Evolutionary conservation across 2,797 vertebrate genomes (phyloP).

Genomic region (Alcedo atthis): DNA sequence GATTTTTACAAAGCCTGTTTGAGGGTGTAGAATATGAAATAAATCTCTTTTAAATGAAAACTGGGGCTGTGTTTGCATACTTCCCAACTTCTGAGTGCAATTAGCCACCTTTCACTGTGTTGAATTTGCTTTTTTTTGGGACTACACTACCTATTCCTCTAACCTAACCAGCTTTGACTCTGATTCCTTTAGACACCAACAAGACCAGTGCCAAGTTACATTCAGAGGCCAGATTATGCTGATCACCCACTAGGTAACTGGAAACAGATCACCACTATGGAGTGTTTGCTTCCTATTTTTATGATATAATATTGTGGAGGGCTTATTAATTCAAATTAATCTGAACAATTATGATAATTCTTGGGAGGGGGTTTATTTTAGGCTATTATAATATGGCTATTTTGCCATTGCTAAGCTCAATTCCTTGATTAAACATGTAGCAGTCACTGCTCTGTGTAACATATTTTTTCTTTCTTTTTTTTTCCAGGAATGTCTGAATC

Average conservation of each 20-base stretch:
- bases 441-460: not conserved
- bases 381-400: not conserved
- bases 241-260: slow-evolving; percentile 96
- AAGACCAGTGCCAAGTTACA: slow-evolving; percentile 91
- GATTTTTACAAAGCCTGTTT: not conserved
- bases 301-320: not conserved
- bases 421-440: not conserved
- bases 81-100: not conserved
- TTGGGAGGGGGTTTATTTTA: not conserved
- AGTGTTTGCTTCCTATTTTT: not conserved
- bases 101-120: not conserved
- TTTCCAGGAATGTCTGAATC: slow-evolving; percentile 94
- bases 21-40: not conserved
- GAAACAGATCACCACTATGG: not conserved
- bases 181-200: slow-evolving; percentile 87
- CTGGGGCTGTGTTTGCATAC: not conserved
- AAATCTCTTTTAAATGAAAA: not conserved
- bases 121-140: not conserved
- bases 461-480: not conserved
- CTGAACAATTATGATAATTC: not conserved
- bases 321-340: not conserved
- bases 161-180: slow-evolving; percentile 32
- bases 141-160: not conserved
- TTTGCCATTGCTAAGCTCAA: not conserved
- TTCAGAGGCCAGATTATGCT: slow-evolving; percentile 98